phyloP scores from a whole-genome alignment of 64 coral and sea anemone genomes.

The Astreopora myriophthalma region DNA sequence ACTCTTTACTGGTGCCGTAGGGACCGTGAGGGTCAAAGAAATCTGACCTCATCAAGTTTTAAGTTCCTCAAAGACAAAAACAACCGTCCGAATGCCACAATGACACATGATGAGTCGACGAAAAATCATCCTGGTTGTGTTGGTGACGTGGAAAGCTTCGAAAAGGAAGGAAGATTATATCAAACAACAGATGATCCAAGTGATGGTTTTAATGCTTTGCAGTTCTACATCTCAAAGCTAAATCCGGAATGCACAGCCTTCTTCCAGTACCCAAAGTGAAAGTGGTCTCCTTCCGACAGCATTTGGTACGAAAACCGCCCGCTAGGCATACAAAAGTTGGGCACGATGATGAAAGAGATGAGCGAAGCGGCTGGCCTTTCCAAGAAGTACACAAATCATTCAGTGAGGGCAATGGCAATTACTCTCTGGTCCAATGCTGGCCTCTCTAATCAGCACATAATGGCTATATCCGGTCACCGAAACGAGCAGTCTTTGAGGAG shows the following conservation, averaged over 20 bases:
- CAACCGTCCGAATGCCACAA: slow-evolving; percentile 14
- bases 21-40: neutral
- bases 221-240: neutral
- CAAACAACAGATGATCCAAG: slow-evolving; percentile 16
- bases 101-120: neutral
- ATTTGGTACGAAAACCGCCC: neutral
- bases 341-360: neutral
- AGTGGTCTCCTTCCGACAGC: neutral
- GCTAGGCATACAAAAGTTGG: neutral
- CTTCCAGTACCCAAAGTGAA: neutral
- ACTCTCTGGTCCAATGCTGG: slow-evolving; percentile 46
- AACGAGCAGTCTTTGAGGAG: neutral
- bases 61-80: too few relatives aligned
- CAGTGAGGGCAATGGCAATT: neutral
- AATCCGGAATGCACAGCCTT: neutral
- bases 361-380: neutral
- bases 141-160: slow-evolving; percentile 8
- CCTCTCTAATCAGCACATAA: neutral
- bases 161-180: slow-evolving; percentile 32
- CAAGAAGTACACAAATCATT: neutral
- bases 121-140: slow-evolving; percentile 29
- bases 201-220: slow-evolving; percentile 20
- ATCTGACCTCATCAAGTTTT: slow-evolving; percentile 4
- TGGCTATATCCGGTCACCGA: neutral
- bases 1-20: too few relatives aligned